A percentile compares a stretch with the other conserved stretches of the same genome.
Evolutionary conservation across 2,888 invertebrate genomes (phyloP).

Genomic region (Epiblema foenella): DNA sequence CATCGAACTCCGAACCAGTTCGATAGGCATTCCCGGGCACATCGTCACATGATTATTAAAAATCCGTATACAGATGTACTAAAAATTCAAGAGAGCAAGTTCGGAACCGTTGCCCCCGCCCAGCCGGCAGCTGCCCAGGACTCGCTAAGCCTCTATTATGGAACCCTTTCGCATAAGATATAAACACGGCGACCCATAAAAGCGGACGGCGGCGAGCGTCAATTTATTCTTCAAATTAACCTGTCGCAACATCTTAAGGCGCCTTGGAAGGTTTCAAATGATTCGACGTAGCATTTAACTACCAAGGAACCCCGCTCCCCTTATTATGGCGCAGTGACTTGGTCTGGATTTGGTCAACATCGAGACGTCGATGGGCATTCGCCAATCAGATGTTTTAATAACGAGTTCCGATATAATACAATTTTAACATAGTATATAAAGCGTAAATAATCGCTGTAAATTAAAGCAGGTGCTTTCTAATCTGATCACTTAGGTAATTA

Average conservation of each 20-base stretch:
- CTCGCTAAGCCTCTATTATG: conserved; percentile 72
- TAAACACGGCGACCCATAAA: conserved; percentile 67
- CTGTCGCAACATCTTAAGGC: conserved; percentile 76
- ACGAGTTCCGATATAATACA: conserved; percentile 18
- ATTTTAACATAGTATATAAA: conserved; percentile 22
- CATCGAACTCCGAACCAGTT: conserved; percentile 45
- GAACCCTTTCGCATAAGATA: conserved; percentile 56
- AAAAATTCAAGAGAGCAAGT: conserved; percentile 67
- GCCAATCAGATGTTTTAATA: conserved; percentile 15
- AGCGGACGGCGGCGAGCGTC: conserved; percentile 64
- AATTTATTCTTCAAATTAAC: conserved; percentile 82
- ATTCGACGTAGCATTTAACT: conserved; percentile 36
- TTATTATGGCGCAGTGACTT: conserved; percentile 15
- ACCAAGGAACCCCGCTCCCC: conserved; percentile 18
- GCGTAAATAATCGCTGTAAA: conserved; percentile 33
- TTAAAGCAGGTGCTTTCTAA: conserved; percentile 48
- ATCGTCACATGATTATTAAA: conserved; percentile 46
- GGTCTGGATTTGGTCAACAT: conserved; percentile 21
- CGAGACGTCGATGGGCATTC: not conserved
- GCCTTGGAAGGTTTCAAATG: conserved; percentile 32
- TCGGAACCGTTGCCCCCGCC: conserved; percentile 69
- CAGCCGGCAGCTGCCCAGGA: conserved; percentile 68
- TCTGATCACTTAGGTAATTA: conserved; percentile 47
- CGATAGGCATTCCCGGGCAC: conserved; percentile 41
- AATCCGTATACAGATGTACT: conserved; percentile 53